Conservation (phyloP, 2,888 invertebrate species). For the Neoitamus cyanurus region DNA sequence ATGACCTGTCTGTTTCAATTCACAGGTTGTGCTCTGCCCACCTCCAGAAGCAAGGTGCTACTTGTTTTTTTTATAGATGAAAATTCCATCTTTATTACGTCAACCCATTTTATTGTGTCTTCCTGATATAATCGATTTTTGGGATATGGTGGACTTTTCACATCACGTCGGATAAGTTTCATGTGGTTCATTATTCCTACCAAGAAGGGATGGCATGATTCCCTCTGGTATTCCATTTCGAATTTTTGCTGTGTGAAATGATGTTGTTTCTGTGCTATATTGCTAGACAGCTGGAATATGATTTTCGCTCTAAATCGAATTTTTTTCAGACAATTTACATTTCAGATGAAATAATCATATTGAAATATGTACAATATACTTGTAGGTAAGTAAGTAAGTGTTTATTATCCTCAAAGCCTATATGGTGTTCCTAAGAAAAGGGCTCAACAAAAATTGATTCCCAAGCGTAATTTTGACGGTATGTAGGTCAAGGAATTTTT, state of each 20-base stretch:
- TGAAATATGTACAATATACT: too few species aligned
- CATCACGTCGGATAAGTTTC: background rate
- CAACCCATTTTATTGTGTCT: background rate
- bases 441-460: too few species aligned
- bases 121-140: background rate
- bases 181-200: background rate
- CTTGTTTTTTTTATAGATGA: background rate
- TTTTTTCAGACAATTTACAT: background rate
- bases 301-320: background rate
- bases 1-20: background rate
- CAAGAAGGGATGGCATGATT: background rate
- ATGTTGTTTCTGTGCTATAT: background rate
- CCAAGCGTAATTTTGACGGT: too few species aligned
- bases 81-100: conserved; percentile 1
- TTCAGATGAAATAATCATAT: background rate
- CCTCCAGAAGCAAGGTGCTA: background rate
- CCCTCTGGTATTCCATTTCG: background rate
- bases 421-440: too few species aligned
- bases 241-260: background rate
- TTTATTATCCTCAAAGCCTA: too few species aligned
- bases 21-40: background rate
- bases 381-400: too few species aligned
- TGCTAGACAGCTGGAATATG: background rate
- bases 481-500: too few species aligned
- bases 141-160: background rate